Evolutionary conservation across 2,888 invertebrate genomes (phyloP).

Genomic region (Melanostoma mellinum): DNA sequence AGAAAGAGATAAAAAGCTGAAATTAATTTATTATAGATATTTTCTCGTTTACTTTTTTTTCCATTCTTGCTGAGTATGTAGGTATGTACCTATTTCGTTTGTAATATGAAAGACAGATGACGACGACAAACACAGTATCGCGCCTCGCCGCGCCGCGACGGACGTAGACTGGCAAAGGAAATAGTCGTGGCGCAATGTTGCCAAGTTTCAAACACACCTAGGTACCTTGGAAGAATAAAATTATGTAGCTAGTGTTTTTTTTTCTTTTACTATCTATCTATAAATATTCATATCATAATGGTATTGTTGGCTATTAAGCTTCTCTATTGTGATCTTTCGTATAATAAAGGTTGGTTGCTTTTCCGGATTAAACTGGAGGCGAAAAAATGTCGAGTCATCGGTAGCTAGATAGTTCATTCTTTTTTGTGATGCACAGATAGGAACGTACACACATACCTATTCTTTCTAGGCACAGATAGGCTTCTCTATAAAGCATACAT

Average conservation of each 20-base stretch:
- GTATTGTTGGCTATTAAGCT: neutral
- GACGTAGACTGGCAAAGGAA: conserved; percentile 43
- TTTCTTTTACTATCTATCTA: conserved; percentile 2
- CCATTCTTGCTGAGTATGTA: neutral
- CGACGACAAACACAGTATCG: conserved; percentile 25
- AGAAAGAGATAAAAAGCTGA: conserved; percentile 47
- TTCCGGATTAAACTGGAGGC: conserved; percentile 48
- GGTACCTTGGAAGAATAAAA: conserved; percentile 4
- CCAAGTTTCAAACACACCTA: conserved; percentile 57
- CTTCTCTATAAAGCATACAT: no score
- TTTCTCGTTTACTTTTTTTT: conserved; percentile 20
- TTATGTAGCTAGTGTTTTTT: conserved; percentile 13
- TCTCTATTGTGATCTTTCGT: conserved; percentile 38
- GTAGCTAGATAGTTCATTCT: conserved; percentile 8
- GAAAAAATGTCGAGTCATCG: conserved; percentile 4
- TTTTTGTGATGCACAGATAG: neutral
- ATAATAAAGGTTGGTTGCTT: conserved; percentile 36
- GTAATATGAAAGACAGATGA: conserved; percentile 54
- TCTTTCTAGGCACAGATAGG: no score
- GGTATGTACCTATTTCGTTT: neutral
- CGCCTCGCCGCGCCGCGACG: neutral
- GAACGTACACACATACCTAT: no score
- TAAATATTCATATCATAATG: conserved; percentile 29
- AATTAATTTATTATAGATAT: conserved; percentile 51
- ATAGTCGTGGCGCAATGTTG: conserved; percentile 58